Conservation (phyloP, 2,888 invertebrate species). For the Myopa tessellatipennis region DNA sequence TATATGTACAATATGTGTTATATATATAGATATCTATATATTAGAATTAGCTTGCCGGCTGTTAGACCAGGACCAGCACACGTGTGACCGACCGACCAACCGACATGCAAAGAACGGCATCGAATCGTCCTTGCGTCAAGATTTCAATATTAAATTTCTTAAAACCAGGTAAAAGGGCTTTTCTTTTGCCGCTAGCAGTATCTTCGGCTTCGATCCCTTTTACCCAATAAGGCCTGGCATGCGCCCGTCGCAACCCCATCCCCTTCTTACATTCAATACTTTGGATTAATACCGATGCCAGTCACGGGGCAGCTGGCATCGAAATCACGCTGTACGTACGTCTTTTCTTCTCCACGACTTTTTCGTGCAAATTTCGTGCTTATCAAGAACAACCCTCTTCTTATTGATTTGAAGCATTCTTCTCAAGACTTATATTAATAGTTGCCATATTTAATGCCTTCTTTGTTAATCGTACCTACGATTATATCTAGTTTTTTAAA, state of each 20-base stretch:
- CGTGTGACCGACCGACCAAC: neutral
- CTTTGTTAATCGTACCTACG: neutral
- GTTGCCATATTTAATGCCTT: neutral
- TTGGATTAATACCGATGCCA: neutral
- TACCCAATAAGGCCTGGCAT: constrained; percentile 31
- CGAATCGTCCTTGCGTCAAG: neutral
- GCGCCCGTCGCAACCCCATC: constrained; percentile 30
- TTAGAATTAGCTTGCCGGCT: neutral
- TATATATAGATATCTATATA: no score
- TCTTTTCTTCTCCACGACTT: neutral
- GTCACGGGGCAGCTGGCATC: constrained; percentile 16
- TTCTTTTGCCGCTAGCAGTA: neutral
- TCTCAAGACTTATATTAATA: neutral
- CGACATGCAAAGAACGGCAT: neutral
- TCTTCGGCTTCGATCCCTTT: neutral
- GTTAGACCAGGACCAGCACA: neutral
- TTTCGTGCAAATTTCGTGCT: neutral
- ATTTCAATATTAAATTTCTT: constrained; percentile 14
- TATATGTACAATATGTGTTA: no score
- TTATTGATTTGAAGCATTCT: constrained; percentile 15
- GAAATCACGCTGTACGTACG: neutral
- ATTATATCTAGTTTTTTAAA: neutral
- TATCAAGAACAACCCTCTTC: neutral
- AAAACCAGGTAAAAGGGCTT: constrained; percentile 21
- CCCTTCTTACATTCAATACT: neutral